A percentile compares a stretch with the other conserved stretches of the same genome.
Conservation (phyloP, 2,888 invertebrate species). For the Apamea anceps region DNA sequence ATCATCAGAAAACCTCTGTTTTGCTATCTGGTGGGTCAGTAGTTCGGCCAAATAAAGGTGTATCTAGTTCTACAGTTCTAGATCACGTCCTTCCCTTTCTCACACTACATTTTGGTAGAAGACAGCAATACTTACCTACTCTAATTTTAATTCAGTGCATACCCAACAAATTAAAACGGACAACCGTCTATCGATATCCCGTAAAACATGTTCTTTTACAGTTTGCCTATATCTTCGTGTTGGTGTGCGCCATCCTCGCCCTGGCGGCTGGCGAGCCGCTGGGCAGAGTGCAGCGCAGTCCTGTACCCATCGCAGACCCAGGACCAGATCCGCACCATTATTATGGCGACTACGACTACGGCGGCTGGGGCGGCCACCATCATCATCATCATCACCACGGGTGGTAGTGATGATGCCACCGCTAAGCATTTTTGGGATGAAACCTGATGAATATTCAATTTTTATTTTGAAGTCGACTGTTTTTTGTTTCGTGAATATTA, state of each 20-base stretch:
- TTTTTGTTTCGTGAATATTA: constrained; percentile 11
- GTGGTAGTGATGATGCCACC: neutral
- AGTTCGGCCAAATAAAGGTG: neutral
- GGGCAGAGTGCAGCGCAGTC: constrained; percentile 30
- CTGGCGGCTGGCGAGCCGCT: constrained; percentile 5
- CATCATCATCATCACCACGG: neutral
- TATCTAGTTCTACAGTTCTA: neutral
- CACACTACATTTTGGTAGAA: neutral
- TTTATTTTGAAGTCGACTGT: neutral
- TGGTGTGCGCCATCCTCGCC: constrained; percentile 9
- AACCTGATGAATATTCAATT: neutral
- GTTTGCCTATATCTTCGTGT: constrained; percentile 8
- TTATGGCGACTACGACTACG: neutral
- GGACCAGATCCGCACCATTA: neutral
- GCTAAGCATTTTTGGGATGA: neutral
- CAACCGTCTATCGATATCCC: neutral
- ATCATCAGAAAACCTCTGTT: neutral
- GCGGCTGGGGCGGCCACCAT: neutral
- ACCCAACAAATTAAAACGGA: neutral
- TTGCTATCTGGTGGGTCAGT: neutral
- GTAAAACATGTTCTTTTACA: constrained; percentile 8
- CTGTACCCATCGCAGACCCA: constrained; percentile 19
- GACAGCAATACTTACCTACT: neutral
- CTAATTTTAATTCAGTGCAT: neutral
- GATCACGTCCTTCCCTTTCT: neutral